Evolutionary conservation across 2,113 vertebrate species (phyloP), one percentile per base, ranked within the genome.

Genomic region (Pheucticus melanocephalus): DNA sequence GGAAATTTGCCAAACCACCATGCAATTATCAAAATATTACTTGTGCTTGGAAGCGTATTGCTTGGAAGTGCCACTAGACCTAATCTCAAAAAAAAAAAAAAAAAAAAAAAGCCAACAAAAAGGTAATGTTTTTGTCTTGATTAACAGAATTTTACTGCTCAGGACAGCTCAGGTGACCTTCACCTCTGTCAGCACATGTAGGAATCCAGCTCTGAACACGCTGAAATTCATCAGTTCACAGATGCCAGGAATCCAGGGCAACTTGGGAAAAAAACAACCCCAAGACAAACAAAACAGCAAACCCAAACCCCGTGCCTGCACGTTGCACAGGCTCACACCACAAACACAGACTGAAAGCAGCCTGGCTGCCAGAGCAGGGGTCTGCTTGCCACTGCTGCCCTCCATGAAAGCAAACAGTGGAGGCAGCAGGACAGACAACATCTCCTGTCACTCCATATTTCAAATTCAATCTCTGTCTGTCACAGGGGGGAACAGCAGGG

Each of bases 361-460:
- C 40, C 16, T 0, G 0, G 13, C 66, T 89, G 54, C 60, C 35
- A 48, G 53, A 61, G 4, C 54, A n/a, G 33, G 31, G 9, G 12
- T 33, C 35, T 70, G 6, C 53, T 21, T 59, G 40, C 27, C 53
- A 17, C 50, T 63, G 48, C 3, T 4, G 1, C 56, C 31, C 57
- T 53, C 18, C 30, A 33, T 9, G 25, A 54, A 39, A 59, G 20
- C 6, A 37, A 71, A n/a, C 2, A 18, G 15, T 4, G 44, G 83
- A 24, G 28, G 30, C 73, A 60, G 9, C 31, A 70, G 44, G n/a
- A 81, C 77, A 48, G 25, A 37, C 15, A 16, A 14, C 10, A 33
- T 2, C 22, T 45, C 20, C 25, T 47, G 47, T 45, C 70, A 39
- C 45, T 71, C 20, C 15, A 15, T 0, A 21, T 6, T 42, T 69